These are phyloP conservation scores for Harpalus rufipes DNA, from an alignment of 2,888 invertebrate species.

Conservation along the genomic window DNA sequence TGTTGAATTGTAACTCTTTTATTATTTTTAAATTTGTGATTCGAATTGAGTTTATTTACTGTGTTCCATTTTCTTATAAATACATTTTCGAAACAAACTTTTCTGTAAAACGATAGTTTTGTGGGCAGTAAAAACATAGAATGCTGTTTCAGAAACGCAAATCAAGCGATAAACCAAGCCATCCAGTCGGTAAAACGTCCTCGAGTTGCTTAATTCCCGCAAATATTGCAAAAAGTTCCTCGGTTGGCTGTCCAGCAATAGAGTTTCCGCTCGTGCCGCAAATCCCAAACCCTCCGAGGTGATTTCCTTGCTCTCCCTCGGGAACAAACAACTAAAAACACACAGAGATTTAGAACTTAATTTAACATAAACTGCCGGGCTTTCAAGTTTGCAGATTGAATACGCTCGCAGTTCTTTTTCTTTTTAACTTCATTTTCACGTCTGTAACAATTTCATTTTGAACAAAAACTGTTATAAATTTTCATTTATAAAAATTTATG, in stretches of 20 bases:
- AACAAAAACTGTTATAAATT: background rate
- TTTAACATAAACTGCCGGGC: conserved; percentile 8
- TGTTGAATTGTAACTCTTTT: background rate
- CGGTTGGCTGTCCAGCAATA: conserved; percentile 7
- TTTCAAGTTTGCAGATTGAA: conserved; percentile 2
- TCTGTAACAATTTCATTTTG: background rate
- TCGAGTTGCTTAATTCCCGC: conserved; percentile 19
- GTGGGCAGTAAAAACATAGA: background rate
- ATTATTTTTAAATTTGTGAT: background rate
- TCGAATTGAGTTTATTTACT: background rate
- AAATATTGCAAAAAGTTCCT: conserved; percentile 27
- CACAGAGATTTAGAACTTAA: conserved; percentile 14
- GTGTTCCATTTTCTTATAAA: background rate
- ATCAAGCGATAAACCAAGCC: conserved; percentile 25
- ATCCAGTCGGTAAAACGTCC: background rate
- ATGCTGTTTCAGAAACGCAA: conserved; percentile 14
- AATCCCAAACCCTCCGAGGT: conserved; percentile 20
- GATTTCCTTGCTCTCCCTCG: background rate
- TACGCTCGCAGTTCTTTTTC: background rate
- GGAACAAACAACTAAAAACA: conserved; percentile 10
- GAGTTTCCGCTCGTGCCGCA: background rate
- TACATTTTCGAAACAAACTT: background rate
- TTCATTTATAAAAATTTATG: background rate
- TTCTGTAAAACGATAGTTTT: conserved; percentile 10
- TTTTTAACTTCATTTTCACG: background rate